Conservation (phyloP, 2,888 invertebrate genomes). For the Agriopis marginaria region DNA sequence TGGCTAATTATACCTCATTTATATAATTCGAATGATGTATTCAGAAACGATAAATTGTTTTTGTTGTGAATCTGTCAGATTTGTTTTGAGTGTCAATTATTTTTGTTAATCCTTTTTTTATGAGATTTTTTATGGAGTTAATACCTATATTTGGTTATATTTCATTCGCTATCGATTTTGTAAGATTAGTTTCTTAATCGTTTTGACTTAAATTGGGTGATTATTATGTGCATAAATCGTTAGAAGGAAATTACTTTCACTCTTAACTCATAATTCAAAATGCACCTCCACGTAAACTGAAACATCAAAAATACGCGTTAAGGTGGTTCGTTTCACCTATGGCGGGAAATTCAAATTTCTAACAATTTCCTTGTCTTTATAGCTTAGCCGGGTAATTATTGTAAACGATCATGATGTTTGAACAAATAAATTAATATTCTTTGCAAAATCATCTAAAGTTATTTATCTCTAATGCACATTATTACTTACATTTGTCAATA, state of each 20-base stretch:
- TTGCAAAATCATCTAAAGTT: no score
- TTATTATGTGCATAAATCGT: slow-evolving; percentile 18
- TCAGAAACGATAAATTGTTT: slow-evolving; percentile 46
- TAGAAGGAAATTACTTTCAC: slow-evolving; percentile 14
- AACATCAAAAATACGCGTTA: neutral
- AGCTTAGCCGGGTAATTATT: no score
- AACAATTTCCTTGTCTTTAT: no score
- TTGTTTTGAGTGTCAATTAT: slow-evolving; percentile 52
- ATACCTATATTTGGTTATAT: slow-evolving; percentile 34
- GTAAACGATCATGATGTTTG: no score
- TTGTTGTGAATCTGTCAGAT: slow-evolving; percentile 53
- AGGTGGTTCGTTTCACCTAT: no score
- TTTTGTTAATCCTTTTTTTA: slow-evolving; percentile 50
- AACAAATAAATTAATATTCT: no score
- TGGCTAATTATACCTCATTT: slow-evolving; percentile 34
- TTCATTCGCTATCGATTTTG: slow-evolving; percentile 27
- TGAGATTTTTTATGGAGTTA: slow-evolving; percentile 40
- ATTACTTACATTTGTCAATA: no score
- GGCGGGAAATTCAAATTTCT: no score
- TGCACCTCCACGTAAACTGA: neutral
- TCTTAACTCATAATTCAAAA: neutral
- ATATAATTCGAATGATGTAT: slow-evolving; percentile 32
- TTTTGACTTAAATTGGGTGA: slow-evolving; percentile 14
- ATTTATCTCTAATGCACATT: no score
- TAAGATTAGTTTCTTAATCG: slow-evolving; percentile 24